Base-by-base conservation (phyloP, 2,797 vertebrate genomes). In the Hylomyscus alleni region DNA sequence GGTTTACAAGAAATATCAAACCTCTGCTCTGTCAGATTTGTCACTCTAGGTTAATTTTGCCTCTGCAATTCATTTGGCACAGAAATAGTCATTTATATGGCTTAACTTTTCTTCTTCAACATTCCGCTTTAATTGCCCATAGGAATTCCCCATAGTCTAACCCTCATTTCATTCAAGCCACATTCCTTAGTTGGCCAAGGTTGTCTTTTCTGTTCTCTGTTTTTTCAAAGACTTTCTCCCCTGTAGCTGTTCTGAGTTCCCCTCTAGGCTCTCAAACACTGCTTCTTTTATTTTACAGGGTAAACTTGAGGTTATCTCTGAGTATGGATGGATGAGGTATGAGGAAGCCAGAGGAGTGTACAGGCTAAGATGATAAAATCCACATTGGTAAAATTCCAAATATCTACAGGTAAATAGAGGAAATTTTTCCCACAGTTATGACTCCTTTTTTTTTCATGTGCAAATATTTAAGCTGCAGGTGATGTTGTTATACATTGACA, bases 401-500 rank as follows among this genome's bases (percentile, higher is more conserved):
- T 14, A 67, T 58, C 82, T 88, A 56, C 90, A 31, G 88, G 67
- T 89, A 90, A 93, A 77, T 31, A 17, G 22, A 14, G 15, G n/a
- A 58, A 67, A 90, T 67, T 67, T 90, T 97, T 78, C 72, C 90
- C 77, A 93, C 60, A 88, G 73, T 62, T 20, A 44, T 76, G 86
- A 95, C 40, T 97, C 82, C 10, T 75, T 89, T 52, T 87, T 13
- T 87, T 47, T 62, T 87, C n/a, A 94, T 75, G 76, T 90, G 77
- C 84, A 97, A 97, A 96, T 96, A 93, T 94, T 96, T 97, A 95
- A 94, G 54, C 91, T 93, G 37, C 34, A 96, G n/a, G 81, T 96
- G 91, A 44, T 34, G 83, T 93, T 77, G 93, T 95, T 58, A 89
- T 89, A 77, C 93, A 95, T 89, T 62, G 11, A 78, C 13, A 84